Evolutionary conservation across 2,113 vertebrate genomes (phyloP).

Genomic region (Peucedramus taeniatus): DNA sequence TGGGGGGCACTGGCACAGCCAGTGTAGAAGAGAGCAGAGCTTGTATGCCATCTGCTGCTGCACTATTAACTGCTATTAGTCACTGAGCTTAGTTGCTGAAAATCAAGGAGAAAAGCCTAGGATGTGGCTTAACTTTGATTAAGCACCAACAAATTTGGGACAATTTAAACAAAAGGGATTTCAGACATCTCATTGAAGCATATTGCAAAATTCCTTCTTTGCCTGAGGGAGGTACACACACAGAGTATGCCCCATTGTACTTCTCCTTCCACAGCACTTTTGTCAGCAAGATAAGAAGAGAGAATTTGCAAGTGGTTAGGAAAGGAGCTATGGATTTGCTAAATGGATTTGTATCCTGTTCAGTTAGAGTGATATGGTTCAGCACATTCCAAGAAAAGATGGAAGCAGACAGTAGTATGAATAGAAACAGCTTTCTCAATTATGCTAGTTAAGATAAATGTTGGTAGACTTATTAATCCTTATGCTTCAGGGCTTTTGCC

Average conservation of each 20-base stretch:
- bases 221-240: constrained; percentile 18
- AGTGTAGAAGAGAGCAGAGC: neutral
- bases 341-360: constrained; percentile 53
- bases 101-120: constrained; percentile 46
- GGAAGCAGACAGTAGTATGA: constrained; percentile 42
- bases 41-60: constrained; percentile 59
- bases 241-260: neutral
- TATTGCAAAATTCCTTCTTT: constrained; percentile 45
- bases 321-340: constrained; percentile 49
- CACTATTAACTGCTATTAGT: constrained; percentile 55
- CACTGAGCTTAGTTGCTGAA: constrained; percentile 37
- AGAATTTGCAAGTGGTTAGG: constrained; percentile 37
- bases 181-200: constrained; percentile 25
- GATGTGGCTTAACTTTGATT: constrained; percentile 62
- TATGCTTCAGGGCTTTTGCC: constrained; percentile 50
- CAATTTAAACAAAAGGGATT: constrained; percentile 62
- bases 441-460: constrained; percentile 55
- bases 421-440: constrained; percentile 57
- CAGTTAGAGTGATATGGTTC: constrained; percentile 48
- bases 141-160: constrained; percentile 61
- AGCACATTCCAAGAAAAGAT: constrained; percentile 31
- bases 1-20: neutral
- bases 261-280: constrained; percentile 32
- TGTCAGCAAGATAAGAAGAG: constrained; percentile 44
- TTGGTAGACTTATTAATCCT: constrained; percentile 46